These are phyloP conservation scores for Drosophila parvula DNA, from an alignment of 1,140 invertebrate genomes.

Conservation along the genomic window DNA sequence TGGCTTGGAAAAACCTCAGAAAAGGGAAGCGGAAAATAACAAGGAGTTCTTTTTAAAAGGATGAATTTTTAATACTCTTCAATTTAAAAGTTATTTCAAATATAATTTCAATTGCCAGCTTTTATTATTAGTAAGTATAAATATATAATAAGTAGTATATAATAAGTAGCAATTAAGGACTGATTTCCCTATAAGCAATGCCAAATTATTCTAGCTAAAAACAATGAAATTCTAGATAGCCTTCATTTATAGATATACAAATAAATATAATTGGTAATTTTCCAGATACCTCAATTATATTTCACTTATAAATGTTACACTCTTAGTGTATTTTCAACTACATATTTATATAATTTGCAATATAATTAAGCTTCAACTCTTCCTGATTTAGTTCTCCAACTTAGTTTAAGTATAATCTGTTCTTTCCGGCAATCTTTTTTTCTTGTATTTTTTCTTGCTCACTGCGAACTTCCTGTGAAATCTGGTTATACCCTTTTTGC, in stretches of 20 bases:
- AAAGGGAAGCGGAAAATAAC: conserved; percentile 1
- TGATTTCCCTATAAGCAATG: no score
- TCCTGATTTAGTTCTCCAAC: conserved; percentile 21
- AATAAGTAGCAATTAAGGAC: not conserved
- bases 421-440: conserved; percentile 1
- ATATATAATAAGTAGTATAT: no score
- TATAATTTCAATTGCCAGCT: not conserved
- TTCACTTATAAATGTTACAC: not conserved
- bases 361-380: not conserved
- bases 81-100: not conserved
- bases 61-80: conserved; percentile 2
- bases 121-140: not conserved
- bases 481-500: conserved; percentile 13
- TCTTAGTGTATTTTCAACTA: not conserved
- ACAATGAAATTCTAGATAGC: not conserved
- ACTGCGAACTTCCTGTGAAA: conserved; percentile 12
- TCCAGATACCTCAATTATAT: not conserved
- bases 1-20: conserved; percentile 27
- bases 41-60: not conserved
- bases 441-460: not conserved
- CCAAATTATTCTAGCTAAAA: not conserved
- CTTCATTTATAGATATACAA: not conserved
- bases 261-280: not conserved
- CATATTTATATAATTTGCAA: not conserved
- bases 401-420: conserved; percentile 2